Conservation (phyloP, 2,113 vertebrate genomes). For the Epinephelus fuscoguttatus region DNA sequence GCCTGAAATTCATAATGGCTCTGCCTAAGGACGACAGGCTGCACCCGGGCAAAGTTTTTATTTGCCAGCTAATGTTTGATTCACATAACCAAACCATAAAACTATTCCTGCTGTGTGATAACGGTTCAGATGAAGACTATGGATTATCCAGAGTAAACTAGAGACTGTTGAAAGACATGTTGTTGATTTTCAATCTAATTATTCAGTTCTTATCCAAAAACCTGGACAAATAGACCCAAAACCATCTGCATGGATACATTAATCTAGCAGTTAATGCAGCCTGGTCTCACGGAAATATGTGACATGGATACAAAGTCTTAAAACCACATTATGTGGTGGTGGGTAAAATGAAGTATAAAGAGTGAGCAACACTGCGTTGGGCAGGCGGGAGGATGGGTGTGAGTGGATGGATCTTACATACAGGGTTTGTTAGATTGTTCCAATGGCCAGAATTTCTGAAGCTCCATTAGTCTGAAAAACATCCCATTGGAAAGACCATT, state of each 20-base stretch:
- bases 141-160: not conserved
- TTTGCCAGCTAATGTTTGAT: not conserved
- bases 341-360: no score
- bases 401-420: no score
- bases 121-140: not conserved
- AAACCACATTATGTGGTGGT: no score
- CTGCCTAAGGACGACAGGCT: not conserved
- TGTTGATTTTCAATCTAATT: not conserved
- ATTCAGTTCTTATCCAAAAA: not conserved
- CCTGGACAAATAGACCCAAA: not conserved
- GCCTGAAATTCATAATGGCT: slow-evolving; percentile 14
- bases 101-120: not conserved
- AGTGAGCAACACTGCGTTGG: no score
- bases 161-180: not conserved
- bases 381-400: no score
- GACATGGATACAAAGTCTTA: no score
- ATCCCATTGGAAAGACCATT: no score
- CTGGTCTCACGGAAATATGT: no score
- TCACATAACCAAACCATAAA: not conserved
- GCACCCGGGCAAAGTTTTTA: not conserved
- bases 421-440: no score
- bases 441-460: no score
- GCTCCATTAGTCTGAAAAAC: no score
- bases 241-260: not conserved
- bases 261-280: no score